Evolutionary conservation across 2,888 invertebrate genomes (phyloP).

Genomic region (Argynnis bischoffii): DNA sequence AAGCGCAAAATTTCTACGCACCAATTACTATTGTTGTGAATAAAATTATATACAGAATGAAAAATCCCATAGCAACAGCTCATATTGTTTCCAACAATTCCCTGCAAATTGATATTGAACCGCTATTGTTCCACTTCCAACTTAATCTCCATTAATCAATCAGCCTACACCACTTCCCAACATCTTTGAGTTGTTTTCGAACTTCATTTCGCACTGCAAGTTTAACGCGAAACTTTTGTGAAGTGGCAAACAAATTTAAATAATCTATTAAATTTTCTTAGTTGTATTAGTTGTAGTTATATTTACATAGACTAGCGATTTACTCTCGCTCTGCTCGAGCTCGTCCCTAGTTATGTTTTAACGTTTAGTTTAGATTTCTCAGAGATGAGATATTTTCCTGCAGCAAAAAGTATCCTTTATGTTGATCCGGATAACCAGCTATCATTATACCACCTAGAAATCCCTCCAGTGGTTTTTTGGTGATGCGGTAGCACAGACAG

Average conservation of each 20-base stretch:
- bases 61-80: conserved; percentile 3
- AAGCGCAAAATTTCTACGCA: neutral
- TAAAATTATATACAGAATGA: neutral
- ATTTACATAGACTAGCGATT: too few species aligned
- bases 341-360: too few species aligned
- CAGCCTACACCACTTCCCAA: conserved; percentile 7
- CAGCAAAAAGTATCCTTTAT: too few species aligned
- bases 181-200: conserved; percentile 6
- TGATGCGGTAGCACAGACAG: too few species aligned
- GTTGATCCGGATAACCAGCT: too few species aligned
- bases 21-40: neutral
- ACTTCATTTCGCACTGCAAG: conserved; percentile 5
- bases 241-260: conserved; percentile 4
- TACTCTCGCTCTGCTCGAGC: too few species aligned
- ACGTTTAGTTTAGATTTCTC: too few species aligned
- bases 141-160: conserved; percentile 23
- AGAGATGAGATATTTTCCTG: too few species aligned
- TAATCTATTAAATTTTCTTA: neutral
- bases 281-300: neutral
- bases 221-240: conserved; percentile 1
- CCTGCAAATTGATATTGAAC: conserved; percentile 3
- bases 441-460: too few species aligned
- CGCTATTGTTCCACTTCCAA: conserved; percentile 7
- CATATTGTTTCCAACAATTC: conserved; percentile 15
- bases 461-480: too few species aligned